Conservation (phyloP, 1,140 invertebrate species). For the Idris sp. region DNA sequence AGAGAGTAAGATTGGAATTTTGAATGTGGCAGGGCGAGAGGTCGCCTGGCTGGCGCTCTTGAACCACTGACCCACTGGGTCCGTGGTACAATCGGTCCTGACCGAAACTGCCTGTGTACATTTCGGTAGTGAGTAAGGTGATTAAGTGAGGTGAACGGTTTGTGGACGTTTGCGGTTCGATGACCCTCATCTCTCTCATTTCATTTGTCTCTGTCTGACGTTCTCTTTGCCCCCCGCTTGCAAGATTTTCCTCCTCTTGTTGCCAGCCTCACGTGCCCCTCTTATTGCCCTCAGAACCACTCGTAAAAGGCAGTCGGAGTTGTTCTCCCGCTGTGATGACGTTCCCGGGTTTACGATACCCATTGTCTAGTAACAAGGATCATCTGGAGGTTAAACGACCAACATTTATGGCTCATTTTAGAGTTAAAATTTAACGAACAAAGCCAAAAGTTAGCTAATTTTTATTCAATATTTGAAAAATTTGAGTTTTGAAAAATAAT, state of each 20-base stretch:
- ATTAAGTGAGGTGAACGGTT: constrained; percentile 68
- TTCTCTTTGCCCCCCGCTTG: constrained; percentile 42
- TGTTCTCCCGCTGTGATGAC: constrained; percentile 19
- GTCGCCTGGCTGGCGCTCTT: constrained; percentile 56
- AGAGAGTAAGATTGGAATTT: constrained; percentile 30
- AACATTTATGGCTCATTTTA: too few relatives aligned
- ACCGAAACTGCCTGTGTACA: constrained; percentile 62
- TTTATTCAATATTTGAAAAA: too few relatives aligned
- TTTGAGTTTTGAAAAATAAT: too few relatives aligned
- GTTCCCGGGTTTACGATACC: constrained; percentile 19
- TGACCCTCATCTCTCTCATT: constrained; percentile 53
- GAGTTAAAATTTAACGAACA: too few relatives aligned
- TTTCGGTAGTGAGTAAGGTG: constrained; percentile 72
- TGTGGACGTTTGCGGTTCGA: constrained; percentile 66
- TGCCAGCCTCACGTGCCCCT: constrained; percentile 14
- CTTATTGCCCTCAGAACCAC: constrained; percentile 37
- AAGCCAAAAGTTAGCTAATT: too few relatives aligned
- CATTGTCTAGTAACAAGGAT: too few relatives aligned
- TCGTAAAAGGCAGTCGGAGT: constrained; percentile 43
- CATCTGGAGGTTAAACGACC: too few relatives aligned
- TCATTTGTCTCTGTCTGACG: constrained; percentile 6
- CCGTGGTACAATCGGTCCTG: constrained; percentile 63
- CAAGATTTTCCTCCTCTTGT: constrained; percentile 37
- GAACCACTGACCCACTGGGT: constrained; percentile 75
- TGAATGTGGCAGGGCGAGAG: constrained; percentile 38